A percentile compares a stretch with the other conserved stretches of the same genome.
Evolutionary conservation across 1,140 invertebrate species (phyloP).

Genomic region (Panulirus ornatus): DNA sequence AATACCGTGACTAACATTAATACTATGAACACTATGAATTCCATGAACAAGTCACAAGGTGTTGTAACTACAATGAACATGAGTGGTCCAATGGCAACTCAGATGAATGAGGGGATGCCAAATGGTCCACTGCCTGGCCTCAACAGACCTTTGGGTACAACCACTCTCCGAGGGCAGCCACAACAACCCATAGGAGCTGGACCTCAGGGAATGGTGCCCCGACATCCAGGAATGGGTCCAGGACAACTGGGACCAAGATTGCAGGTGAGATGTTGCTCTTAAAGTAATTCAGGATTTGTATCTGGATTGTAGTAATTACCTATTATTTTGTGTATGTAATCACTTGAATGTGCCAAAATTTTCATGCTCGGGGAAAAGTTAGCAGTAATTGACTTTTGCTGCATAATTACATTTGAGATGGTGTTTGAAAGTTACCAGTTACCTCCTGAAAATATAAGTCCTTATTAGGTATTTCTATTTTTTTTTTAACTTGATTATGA

Average conservation of each 20-base stretch:
- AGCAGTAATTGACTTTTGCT: too few species aligned
- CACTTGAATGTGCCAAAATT: too few species aligned
- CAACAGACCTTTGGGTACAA: conserved; percentile 52
- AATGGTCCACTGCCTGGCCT: conserved; percentile 55
- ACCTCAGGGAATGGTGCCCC: conserved; percentile 49
- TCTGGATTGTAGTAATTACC: neutral
- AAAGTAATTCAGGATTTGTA: neutral
- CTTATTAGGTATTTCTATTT: too few species aligned
- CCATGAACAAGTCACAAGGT: conserved; percentile 65
- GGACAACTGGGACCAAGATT: conserved; percentile 57
- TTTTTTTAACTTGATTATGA: too few species aligned
- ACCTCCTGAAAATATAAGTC: too few species aligned
- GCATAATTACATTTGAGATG: too few species aligned
- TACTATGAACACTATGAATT: conserved; percentile 67
- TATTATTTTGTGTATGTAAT: too few species aligned
- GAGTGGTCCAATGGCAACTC: conserved; percentile 56
- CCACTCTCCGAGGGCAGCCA: conserved; percentile 56
- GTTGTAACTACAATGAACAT: conserved; percentile 66
- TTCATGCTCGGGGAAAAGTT: too few species aligned
- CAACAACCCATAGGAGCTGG: conserved; percentile 44
- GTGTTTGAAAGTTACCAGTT: too few species aligned
- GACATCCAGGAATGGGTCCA: conserved; percentile 49
- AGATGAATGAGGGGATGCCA: conserved; percentile 66
- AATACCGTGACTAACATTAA: conserved; percentile 61
- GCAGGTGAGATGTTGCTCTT: conserved; percentile 33